These are phyloP conservation scores for Epinephelus fuscoguttatus DNA, from an alignment of 2,113 vertebrate genomes.

Conservation along the genomic window DNA sequence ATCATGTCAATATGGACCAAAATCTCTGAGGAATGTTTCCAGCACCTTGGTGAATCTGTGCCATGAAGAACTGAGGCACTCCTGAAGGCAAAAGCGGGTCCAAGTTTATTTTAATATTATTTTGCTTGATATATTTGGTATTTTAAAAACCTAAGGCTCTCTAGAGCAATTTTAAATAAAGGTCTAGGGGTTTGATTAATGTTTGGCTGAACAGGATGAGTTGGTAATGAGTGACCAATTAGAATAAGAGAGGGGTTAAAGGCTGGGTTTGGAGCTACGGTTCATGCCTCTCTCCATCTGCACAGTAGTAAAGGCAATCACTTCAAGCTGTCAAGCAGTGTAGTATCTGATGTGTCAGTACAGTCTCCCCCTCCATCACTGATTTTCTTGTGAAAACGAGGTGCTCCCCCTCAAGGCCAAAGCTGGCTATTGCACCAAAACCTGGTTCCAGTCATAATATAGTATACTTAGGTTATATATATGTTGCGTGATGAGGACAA, in stretches of 20 bases:
- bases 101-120: too few relatives aligned
- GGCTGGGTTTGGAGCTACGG: neutral
- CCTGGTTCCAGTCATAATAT: neutral
- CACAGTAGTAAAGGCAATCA: neutral
- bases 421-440: neutral
- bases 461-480: neutral
- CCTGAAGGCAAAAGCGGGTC: too few relatives aligned
- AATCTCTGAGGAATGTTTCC: too few relatives aligned
- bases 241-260: neutral
- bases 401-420: conserved; percentile 10
- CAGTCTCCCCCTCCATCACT: conserved; percentile 11
- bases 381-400: neutral
- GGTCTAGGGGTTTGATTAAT: neutral
- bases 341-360: neutral
- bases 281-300: neutral
- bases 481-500: conserved; percentile 2
- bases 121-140: neutral
- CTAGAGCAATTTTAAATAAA: neutral
- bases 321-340: neutral
- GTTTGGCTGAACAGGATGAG: neutral
- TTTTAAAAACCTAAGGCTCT: neutral
- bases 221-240: neutral
- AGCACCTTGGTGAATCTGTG: too few relatives aligned
- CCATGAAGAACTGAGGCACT: too few relatives aligned
- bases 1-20: too few relatives aligned